phyloP scores from a whole-genome alignment of 2,113 vertebrate genomes.

The Falcunculus frontatus region DNA sequence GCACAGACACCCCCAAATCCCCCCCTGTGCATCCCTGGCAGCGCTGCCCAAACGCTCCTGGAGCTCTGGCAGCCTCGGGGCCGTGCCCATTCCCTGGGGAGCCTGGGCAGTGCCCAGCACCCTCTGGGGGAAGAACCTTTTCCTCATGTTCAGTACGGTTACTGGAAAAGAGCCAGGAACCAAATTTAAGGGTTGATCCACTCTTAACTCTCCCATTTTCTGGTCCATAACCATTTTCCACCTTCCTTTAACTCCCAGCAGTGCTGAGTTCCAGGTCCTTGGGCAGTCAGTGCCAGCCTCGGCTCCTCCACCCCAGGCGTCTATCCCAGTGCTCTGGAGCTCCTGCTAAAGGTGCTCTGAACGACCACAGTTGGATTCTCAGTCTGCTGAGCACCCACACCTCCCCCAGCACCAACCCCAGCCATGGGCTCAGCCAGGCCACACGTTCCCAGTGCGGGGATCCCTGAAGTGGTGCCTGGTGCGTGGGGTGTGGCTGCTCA shows the following conservation, averaged over 20 bases:
- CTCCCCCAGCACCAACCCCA: background rate
- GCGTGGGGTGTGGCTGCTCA: background rate
- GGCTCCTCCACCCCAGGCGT: background rate
- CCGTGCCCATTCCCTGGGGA: background rate
- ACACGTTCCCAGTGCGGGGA: background rate
- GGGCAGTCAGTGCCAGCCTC: background rate
- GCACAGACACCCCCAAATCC: background rate
- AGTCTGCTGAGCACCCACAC: background rate
- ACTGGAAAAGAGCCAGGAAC: background rate
- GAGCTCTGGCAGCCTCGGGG: background rate
- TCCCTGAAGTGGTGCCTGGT: background rate
- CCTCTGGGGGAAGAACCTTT: background rate
- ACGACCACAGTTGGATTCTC: accelerated
- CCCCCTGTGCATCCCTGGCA: background rate
- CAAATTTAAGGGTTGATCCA: background rate
- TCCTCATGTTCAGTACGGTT: accelerated
- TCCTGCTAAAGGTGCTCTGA: background rate
- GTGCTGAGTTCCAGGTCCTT: background rate
- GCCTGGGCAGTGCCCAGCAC: background rate
- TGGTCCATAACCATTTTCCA: background rate
- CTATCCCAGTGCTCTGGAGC: background rate
- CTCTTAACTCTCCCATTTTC: background rate
- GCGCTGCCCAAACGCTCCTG: background rate
- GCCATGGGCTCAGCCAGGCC: background rate
- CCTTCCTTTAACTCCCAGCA: background rate